A percentile compares a stretch with the other conserved stretches of the same genome.
These are phyloP conservation scores for Leucopsar rothschildi DNA, from an alignment of 2,113 vertebrate genomes.

Conservation along the genomic window DNA sequence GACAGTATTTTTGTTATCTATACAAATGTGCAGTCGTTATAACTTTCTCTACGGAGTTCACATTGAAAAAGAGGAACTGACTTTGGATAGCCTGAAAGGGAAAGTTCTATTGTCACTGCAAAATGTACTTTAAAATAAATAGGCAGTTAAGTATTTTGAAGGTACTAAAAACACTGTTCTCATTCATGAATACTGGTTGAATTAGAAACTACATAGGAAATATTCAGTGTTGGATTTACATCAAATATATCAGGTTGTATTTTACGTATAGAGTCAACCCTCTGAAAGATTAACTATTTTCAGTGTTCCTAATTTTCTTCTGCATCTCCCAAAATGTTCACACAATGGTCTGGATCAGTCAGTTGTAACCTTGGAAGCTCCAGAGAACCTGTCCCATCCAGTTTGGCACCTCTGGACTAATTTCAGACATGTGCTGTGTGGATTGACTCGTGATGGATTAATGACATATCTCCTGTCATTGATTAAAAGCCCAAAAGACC, in stretches of 20 bases:
- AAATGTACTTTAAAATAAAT: neutral
- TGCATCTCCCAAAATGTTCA: neutral
- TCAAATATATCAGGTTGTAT: neutral
- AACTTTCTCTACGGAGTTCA: neutral
- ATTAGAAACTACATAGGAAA: neutral
- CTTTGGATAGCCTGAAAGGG: neutral
- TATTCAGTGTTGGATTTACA: neutral
- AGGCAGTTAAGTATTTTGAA: neutral
- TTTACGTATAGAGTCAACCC: neutral
- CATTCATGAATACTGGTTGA: neutral
- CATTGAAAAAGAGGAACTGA: neutral
- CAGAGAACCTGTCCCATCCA: neutral
- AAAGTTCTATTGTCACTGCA: neutral
- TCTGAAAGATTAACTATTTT: neutral
- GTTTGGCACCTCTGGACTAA: neutral
- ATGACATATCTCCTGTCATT: neutral
- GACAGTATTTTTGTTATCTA: neutral
- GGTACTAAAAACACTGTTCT: neutral
- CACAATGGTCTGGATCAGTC: neutral
- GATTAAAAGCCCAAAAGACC: conserved; percentile 21
- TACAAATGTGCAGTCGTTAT: neutral
- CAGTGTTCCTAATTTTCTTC: neutral
- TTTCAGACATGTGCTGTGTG: neutral
- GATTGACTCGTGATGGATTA: neutral
- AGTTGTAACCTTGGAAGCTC: neutral